These are phyloP conservation scores for Drosophila takahashii DNA, from an alignment of 1,140 invertebrate genomes.

Conservation along the genomic window DNA sequence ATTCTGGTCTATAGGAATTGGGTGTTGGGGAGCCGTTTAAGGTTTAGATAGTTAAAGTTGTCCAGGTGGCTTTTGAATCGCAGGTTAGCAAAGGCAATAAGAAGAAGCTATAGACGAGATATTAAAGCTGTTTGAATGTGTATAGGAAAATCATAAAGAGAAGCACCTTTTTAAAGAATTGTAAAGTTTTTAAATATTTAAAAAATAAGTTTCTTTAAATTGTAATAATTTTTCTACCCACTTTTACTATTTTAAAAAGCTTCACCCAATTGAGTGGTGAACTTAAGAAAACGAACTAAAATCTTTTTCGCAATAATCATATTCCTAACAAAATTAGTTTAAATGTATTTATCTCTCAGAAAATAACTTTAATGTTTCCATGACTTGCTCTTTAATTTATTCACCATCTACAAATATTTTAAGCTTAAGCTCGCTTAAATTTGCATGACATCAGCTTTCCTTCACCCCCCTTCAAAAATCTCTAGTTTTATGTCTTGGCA, in stretches of 20 bases:
- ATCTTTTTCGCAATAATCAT: background rate
- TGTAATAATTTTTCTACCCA: too few relatives aligned
- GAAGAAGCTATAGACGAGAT: background rate
- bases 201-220: too few relatives aligned
- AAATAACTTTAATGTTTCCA: slow-evolving; percentile 3
- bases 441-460: slow-evolving; percentile 35
- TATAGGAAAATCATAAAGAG: background rate
- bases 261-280: too few relatives aligned
- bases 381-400: slow-evolving; percentile 16
- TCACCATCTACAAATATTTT: slow-evolving; percentile 27
- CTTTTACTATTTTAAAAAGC: too few relatives aligned
- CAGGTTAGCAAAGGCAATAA: slow-evolving; percentile 22
- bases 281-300: background rate
- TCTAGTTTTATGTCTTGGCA: slow-evolving; percentile 48
- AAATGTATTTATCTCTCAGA: background rate
- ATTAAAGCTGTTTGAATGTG: background rate
- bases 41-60: slow-evolving; percentile 22
- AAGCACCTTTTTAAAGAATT: too few relatives aligned
- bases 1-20: background rate
- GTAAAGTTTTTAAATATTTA: too few relatives aligned
- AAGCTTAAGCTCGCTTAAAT: slow-evolving; percentile 28
- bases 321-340: background rate
- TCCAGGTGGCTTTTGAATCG: slow-evolving; percentile 4
- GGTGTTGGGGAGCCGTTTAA: slow-evolving; percentile 1
- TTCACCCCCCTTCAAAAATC: slow-evolving; percentile 9